Conservation (phyloP, 2,888 invertebrate species). For the Eilema griseolum region DNA sequence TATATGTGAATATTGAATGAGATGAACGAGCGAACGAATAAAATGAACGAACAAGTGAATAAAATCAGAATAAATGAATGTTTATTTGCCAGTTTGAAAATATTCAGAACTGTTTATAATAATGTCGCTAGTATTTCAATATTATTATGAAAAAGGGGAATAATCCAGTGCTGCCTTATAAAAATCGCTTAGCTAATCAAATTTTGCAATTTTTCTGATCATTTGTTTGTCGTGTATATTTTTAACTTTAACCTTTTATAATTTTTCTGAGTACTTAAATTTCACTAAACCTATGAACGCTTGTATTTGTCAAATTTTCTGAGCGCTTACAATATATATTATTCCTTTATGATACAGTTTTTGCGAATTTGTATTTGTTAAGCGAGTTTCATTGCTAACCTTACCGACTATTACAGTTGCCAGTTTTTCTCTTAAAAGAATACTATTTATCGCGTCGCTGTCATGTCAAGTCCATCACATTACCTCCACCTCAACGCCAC, state of each 20-base stretch:
- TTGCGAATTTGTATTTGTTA: not conserved
- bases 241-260: no score
- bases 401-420: slow-evolving; percentile 14
- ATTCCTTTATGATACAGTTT: no score
- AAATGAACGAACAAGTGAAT: not conserved
- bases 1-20: not conserved
- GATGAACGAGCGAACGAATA: not conserved
- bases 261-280: no score
- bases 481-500: slow-evolving; percentile 54
- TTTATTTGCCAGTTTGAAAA: not conserved
- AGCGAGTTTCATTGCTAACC: slow-evolving; percentile 8
- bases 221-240: no score
- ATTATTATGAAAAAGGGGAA: not conserved
- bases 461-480: slow-evolving; percentile 22
- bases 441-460: slow-evolving; percentile 10
- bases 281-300: no score
- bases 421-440: slow-evolving; percentile 5
- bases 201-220: no score
- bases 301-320: no score
- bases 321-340: no score
- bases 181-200: no score
- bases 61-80: not conserved
- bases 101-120: not conserved
- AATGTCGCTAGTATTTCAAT: not conserved
- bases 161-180: no score